Conservation (phyloP, 2,888 invertebrate species). For the Drosophila suboccidentalis region DNA sequence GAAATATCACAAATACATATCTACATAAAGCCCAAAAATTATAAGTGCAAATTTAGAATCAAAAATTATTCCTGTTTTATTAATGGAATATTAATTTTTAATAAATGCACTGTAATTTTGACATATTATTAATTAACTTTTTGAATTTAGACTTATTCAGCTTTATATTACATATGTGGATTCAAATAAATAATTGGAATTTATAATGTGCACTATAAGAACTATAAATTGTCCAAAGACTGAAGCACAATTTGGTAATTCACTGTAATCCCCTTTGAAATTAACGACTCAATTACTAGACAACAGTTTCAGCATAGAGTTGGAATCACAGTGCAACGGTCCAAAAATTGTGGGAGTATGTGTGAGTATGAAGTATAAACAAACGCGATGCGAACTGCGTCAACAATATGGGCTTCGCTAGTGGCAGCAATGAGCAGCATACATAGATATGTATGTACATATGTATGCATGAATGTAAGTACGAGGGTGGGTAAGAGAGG, state of each 20-base stretch:
- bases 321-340: conserved; percentile 43
- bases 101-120: no score
- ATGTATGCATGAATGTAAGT: not conserved
- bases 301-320: not conserved
- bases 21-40: no score
- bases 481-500: conserved; percentile 26
- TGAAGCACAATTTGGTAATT: not conserved
- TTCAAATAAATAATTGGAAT: no score
- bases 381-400: conserved; percentile 53
- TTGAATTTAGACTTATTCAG: no score
- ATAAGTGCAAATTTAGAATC: no score
- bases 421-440: conserved; percentile 36
- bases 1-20: no score
- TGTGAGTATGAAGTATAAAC: conserved; percentile 46
- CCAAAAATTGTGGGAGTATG: conserved; percentile 29
- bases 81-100: no score
- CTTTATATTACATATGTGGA: no score
- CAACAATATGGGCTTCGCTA: conserved; percentile 45
- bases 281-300: conserved; percentile 2
- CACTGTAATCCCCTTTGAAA: not conserved
- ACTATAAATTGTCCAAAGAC: no score
- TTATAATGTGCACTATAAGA: no score
- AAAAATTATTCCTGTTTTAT: no score
- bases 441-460: not conserved
- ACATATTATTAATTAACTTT: no score